These are phyloP conservation scores for Scaptomyza cyrtandrae DNA, from an alignment of 2,888 invertebrate genomes.

Conservation along the genomic window DNA sequence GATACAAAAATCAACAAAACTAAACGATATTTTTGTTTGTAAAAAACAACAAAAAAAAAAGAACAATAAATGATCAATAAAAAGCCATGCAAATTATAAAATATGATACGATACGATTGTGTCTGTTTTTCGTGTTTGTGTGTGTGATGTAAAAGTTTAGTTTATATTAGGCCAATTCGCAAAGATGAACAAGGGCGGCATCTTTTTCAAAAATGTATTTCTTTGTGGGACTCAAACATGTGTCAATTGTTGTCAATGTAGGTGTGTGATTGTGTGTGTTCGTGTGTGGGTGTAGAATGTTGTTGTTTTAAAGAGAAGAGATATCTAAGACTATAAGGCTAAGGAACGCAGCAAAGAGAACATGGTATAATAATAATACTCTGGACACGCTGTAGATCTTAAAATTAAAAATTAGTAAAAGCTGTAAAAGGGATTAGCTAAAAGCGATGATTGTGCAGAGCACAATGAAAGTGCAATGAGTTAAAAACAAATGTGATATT, in stretches of 20 bases:
- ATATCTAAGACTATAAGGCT: constrained; percentile 41
- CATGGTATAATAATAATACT: constrained; percentile 13
- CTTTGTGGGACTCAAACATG: constrained; percentile 13
- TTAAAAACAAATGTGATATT: constrained; percentile 59
- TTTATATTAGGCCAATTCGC: constrained; percentile 26
- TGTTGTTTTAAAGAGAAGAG: neutral
- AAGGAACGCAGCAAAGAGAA: constrained; percentile 33
- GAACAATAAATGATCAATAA: constrained; percentile 61
- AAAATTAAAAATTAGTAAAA: constrained; percentile 53
- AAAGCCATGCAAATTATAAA: constrained; percentile 74
- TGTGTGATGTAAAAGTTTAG: constrained; percentile 3
- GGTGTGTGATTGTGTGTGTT: neutral
- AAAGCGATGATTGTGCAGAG: constrained; percentile 44
- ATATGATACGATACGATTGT: constrained; percentile 32
- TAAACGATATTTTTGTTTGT: constrained; percentile 16
- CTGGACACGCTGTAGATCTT: constrained; percentile 29
- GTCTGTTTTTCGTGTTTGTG: constrained; percentile 9
- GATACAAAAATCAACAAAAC: constrained; percentile 23
- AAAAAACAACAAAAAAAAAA: constrained; percentile 2
- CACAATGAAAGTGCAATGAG: constrained; percentile 38
- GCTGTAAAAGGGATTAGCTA: constrained; percentile 49
- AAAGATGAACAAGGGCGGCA: constrained; percentile 13
- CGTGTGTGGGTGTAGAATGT: constrained; percentile 12
- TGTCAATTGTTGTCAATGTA: constrained; percentile 13
- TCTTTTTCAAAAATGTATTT: constrained; percentile 6